Conservation (phyloP, 2,797 vertebrate species). For the Sarcophilus harrisii region DNA sequence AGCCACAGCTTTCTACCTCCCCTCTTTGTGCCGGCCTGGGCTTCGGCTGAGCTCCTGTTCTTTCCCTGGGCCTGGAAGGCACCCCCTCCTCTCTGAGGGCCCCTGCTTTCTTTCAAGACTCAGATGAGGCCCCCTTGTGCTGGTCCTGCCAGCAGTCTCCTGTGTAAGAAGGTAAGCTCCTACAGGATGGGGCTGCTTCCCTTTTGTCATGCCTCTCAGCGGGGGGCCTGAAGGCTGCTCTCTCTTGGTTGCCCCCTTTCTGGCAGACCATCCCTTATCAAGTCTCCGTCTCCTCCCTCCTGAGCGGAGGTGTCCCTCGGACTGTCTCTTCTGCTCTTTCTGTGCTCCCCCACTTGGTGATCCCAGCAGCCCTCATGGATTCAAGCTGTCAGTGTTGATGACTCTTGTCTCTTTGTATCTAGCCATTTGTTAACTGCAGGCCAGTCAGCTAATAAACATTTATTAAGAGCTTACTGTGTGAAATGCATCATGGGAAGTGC, state of each 20-base stretch:
- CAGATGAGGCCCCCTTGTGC: neutral
- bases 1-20: too few relatives aligned
- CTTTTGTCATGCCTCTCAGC: too few relatives aligned
- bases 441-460: neutral
- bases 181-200: neutral
- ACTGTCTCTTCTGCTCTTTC: neutral
- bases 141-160: neutral
- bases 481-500: neutral
- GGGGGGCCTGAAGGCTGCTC: neutral
- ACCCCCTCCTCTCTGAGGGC: too few relatives aligned
- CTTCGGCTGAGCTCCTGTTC: too few relatives aligned
- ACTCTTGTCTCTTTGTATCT: neutral
- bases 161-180: neutral
- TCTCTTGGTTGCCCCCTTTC: neutral
- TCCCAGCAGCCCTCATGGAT: neutral
- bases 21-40: too few relatives aligned
- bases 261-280: neutral
- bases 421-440: neutral
- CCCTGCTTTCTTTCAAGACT: neutral
- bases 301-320: too few relatives aligned
- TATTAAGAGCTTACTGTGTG: neutral
- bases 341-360: neutral
- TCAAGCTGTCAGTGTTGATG: neutral
- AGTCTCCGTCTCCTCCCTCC: neutral
- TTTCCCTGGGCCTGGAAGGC: too few relatives aligned